These are phyloP conservation scores for Cinclus mexicanus DNA, from an alignment of 2,113 vertebrate genomes.

Conservation along the genomic window DNA sequence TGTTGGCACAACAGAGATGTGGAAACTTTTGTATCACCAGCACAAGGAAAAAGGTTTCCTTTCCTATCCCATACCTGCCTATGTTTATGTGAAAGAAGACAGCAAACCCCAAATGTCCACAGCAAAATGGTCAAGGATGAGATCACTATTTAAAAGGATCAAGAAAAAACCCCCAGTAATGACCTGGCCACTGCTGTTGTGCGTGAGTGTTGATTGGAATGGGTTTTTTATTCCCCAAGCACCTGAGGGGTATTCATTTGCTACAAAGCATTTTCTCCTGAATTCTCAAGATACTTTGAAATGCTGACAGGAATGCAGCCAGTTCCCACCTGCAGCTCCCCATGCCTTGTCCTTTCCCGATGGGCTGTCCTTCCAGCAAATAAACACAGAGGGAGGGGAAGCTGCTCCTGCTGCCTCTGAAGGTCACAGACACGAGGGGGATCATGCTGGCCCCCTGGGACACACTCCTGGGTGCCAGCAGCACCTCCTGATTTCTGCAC, in stretches of 20 bases:
- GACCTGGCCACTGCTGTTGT: background rate
- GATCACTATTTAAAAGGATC: background rate
- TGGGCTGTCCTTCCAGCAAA: background rate
- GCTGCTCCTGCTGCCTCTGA: background rate
- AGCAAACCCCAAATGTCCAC: background rate
- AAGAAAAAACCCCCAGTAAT: background rate
- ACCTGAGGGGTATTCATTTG: background rate
- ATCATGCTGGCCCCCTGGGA: fast-evolving
- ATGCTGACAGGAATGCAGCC: background rate
- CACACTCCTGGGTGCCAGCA: background rate
- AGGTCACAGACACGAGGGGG: background rate
- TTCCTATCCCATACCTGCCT: background rate
- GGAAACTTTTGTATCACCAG: background rate
- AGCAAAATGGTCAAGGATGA: background rate
- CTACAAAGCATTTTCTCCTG: background rate
- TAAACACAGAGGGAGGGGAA: background rate
- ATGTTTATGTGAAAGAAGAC: background rate
- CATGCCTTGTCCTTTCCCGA: background rate
- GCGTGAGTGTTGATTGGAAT: background rate
- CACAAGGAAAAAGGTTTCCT: background rate
- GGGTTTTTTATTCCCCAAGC: background rate
- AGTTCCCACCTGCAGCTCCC: background rate
- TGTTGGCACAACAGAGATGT: background rate
- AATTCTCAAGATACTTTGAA: background rate
- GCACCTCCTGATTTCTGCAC: background rate